Conservation (phyloP, 2,888 invertebrate species). For the Drosophila barbarae region DNA sequence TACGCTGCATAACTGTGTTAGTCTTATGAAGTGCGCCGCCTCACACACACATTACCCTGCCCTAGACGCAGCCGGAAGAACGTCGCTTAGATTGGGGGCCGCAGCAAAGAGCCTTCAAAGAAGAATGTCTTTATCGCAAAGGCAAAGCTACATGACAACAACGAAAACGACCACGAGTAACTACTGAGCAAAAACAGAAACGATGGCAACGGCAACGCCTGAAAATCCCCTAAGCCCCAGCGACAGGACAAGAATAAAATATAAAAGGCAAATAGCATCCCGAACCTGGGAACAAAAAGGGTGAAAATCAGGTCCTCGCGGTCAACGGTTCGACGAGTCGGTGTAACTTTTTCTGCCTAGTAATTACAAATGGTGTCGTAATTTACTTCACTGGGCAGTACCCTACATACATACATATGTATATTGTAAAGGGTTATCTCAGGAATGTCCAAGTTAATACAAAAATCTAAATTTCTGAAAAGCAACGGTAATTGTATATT, state of each 20-base stretch:
- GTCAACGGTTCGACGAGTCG: slow-evolving; percentile 12
- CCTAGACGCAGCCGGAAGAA: background rate
- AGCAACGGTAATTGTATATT: too few relatives aligned
- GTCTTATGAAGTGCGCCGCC: slow-evolving; percentile 18
- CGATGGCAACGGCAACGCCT: slow-evolving; percentile 32
- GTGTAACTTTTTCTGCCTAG: background rate
- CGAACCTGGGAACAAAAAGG: background rate
- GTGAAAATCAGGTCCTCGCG: background rate
- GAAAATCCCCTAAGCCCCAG: slow-evolving; percentile 55
- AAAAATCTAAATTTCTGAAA: too few relatives aligned
- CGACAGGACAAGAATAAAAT: slow-evolving; percentile 10
- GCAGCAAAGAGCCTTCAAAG: slow-evolving; percentile 38
- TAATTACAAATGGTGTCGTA: background rate
- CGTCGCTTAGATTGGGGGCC: slow-evolving; percentile 23
- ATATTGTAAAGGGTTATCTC: too few relatives aligned
- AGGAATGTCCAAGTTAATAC: too few relatives aligned
- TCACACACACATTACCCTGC: slow-evolving; percentile 1
- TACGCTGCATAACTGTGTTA: slow-evolving; percentile 26
- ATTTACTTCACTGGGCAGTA: background rate
- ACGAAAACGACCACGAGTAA: slow-evolving; percentile 10
- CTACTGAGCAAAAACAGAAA: slow-evolving; percentile 11
- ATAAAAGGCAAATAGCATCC: background rate
- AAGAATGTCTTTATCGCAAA: slow-evolving; percentile 45
- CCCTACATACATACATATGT: too few relatives aligned
- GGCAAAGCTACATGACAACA: slow-evolving; percentile 47